phyloP scores from a whole-genome alignment of 2,113 vertebrate species.

The Oryzias javanicus region DNA sequence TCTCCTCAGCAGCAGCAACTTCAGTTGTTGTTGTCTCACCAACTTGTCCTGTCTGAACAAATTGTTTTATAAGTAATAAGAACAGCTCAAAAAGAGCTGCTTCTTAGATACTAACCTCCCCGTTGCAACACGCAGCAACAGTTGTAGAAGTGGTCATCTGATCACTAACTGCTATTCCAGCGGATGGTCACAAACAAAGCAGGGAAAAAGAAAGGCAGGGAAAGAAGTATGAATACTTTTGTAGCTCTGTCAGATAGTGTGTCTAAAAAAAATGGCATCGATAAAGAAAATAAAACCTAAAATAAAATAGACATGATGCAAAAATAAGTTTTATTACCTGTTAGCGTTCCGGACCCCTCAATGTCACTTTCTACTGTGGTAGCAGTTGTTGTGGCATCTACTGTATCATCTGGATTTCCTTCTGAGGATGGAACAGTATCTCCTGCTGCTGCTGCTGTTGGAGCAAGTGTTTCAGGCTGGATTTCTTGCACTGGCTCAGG shows the following conservation, averaged over 20 bases:
- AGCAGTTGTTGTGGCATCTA: not conserved
- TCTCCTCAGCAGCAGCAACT: too few species aligned
- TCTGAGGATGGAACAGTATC: not conserved
- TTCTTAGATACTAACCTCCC: conserved; percentile 26
- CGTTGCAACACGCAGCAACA: not conserved
- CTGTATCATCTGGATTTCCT: not conserved
- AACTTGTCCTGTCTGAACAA: conserved; percentile 20
- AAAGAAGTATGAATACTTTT: not conserved
- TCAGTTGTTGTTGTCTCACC: not conserved
- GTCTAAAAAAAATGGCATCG: not conserved
- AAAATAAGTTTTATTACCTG: conserved; percentile 16
- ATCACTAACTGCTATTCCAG: not conserved
- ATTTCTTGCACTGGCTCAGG: too few species aligned
- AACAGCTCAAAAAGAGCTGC: not conserved
- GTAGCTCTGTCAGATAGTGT: too few species aligned
- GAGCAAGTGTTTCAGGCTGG: too few species aligned
- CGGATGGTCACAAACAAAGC: conserved; percentile 1
- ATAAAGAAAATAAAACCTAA: not conserved
- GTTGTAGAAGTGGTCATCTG: not conserved
- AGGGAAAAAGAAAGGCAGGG: not conserved
- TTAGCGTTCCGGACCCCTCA: not conserved
- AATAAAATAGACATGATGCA: not conserved
- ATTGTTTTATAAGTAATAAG: not conserved
- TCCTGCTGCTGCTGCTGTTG: too few species aligned
- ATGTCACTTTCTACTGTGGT: not conserved